Evolutionary conservation across 2,113 vertebrate genomes (phyloP), one percentile per base, ranked within the genome.

Genomic region (Halcyon malimbica): DNA sequence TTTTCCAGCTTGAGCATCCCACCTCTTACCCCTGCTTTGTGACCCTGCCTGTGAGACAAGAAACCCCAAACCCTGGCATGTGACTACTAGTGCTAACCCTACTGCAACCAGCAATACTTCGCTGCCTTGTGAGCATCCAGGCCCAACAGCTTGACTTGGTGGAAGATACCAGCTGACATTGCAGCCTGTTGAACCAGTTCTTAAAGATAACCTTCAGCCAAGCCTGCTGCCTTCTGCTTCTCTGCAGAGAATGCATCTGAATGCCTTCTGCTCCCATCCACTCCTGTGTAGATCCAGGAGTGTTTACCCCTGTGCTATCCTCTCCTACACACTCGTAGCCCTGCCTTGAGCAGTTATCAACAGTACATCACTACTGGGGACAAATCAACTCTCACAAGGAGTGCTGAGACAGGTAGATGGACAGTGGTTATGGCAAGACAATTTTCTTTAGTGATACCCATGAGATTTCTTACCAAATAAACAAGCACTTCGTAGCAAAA

Each of bases 11-110:
- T 24, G 6, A 35, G 29, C 13, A 25, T 73, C 48, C 46, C 35
- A 23, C 11, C 42, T 59, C 20, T 25, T 60, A 51, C 15, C 21
- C 4, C n/a, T 0, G 1, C 26, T 16, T 46, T 37, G n/a, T 64
- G 53, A 68, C 8, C 5, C 19, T 70, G 28, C 18, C 33, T 63
- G 16, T 3, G 10, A 78, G 56, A 67, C 17, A 76, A 90, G 39
- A 64, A 54, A 26, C 29, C 8, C 8, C 31, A 48, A 15, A 64
- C 6, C 62, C 80, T 42, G 25, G 39, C 48, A 28, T 12, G 11
- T 9, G 12, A 31, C 24, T 57, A 6, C 37, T 67, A 74, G 64
- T 1, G 1, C 41, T 67, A 46, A 46, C 46, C n/a, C 25, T 46
- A 6, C 19, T 33, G 31, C 69, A 87, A 20, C 6, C 21, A 67